A percentile compares a stretch with the other conserved stretches of the same genome.
Evolutionary conservation across 92 coral and sea anemone genomes (phyloP).

Genomic region (Pocillopora meandrina): DNA sequence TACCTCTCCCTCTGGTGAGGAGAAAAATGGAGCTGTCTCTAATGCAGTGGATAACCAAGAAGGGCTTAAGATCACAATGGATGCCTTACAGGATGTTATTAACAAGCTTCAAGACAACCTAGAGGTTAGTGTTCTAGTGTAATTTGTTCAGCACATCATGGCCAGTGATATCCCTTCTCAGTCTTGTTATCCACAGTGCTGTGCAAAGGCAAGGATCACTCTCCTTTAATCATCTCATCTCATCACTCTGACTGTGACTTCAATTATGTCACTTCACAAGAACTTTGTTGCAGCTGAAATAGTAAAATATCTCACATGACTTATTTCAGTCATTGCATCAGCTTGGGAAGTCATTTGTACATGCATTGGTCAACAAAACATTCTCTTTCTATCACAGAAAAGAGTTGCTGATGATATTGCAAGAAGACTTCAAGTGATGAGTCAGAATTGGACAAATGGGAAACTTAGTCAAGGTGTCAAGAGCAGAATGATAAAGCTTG

Average conservation of each 20-base stretch:
- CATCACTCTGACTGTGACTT: too few species aligned
- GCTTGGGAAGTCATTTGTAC: background rate
- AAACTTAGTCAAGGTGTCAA: conserved; percentile 85
- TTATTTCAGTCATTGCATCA: too few species aligned
- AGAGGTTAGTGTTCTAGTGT: conserved; percentile 35
- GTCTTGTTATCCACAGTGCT: too few species aligned
- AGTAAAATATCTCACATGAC: too few species aligned
- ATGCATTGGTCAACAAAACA: background rate
- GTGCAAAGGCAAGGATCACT: too few species aligned
- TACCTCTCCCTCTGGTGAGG: conserved; percentile 73
- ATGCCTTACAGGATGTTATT: conserved; percentile 95
- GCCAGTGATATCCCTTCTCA: too few species aligned
- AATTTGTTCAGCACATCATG: too few species aligned
- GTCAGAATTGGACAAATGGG: conserved; percentile 86
- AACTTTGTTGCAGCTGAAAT: too few species aligned
- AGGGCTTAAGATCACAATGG: conserved; percentile 90
- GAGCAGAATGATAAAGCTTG: conserved; percentile 86
- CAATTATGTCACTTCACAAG: too few species aligned
- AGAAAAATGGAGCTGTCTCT: conserved; percentile 41
- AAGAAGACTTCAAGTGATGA: conserved; percentile 84
- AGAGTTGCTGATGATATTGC: conserved; percentile 86
- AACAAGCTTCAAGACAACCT: conserved; percentile 68
- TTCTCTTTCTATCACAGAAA: conserved; percentile 60
- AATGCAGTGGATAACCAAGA: conserved; percentile 73
- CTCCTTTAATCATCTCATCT: too few species aligned